Conservation (phyloP, 2,113 vertebrate genomes). For the Andinoacara biseriatus region DNA sequence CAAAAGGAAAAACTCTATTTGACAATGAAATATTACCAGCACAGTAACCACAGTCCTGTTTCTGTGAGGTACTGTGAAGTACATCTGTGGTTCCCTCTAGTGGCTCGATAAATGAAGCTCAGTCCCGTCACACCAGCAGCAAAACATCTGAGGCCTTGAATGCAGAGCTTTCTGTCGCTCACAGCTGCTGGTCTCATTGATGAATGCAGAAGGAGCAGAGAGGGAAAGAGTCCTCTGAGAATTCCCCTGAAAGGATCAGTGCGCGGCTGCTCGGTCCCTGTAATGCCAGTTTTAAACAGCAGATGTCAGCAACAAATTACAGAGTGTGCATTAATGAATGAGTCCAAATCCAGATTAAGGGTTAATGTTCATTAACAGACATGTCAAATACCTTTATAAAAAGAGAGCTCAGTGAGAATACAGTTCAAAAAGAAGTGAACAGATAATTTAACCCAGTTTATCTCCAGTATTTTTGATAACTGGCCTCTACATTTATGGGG, state of each 20-base stretch:
- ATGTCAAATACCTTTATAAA: background rate
- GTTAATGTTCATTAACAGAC: too few species aligned
- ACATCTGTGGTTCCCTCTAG: slow-evolving; percentile 55
- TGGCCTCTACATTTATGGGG: background rate
- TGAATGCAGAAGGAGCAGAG: background rate
- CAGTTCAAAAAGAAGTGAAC: accelerated
- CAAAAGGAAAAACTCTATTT: background rate
- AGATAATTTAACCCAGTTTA: background rate
- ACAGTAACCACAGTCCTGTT: background rate
- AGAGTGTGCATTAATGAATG: background rate
- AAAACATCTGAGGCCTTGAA: background rate
- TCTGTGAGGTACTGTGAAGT: background rate
- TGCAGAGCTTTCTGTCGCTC: background rate
- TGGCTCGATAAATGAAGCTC: slow-evolving; percentile 16
- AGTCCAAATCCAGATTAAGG: too few species aligned
- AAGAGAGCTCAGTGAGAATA: background rate
- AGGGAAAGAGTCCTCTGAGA: background rate
- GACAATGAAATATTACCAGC: background rate
- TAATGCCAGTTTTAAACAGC: slow-evolving; percentile 5
- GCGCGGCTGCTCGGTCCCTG: background rate
- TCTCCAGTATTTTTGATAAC: background rate
- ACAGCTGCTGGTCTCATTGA: background rate
- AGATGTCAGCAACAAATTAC: slow-evolving; percentile 45
- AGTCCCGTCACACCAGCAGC: background rate
- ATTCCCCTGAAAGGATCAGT: slow-evolving; percentile 41